These are phyloP conservation scores for Atethmia centrago DNA, from an alignment of 2,888 invertebrate species.

Conservation along the genomic window DNA sequence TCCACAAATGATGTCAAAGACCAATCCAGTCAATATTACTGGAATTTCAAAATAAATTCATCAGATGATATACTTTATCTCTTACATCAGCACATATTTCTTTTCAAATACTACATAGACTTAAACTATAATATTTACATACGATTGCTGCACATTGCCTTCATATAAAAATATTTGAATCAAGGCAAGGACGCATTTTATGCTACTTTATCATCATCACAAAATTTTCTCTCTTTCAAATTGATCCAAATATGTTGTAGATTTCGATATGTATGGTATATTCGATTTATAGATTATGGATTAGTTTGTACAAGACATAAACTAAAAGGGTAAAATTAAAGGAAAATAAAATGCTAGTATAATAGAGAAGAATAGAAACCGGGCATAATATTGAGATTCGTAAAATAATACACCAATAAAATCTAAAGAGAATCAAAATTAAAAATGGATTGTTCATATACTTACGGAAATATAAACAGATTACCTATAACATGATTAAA, in stretches of 20 bases:
- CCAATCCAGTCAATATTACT: not conserved
- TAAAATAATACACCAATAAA: conserved; percentile 19
- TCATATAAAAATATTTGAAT: conserved; percentile 50
- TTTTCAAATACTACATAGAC: conserved; percentile 39
- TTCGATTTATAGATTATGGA: conserved; percentile 18
- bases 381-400: conserved; percentile 22
- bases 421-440: conserved; percentile 9
- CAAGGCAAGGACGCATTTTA: conserved; percentile 83
- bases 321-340: conserved; percentile 28
- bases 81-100: conserved; percentile 7
- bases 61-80: conserved; percentile 12
- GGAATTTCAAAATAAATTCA: conserved; percentile 13
- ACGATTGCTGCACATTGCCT: conserved; percentile 58
- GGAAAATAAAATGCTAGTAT: conserved; percentile 71
- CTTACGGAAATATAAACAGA: conserved; percentile 24
- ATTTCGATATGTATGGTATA: conserved; percentile 60
- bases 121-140: conserved; percentile 68
- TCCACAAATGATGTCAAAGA: not conserved
- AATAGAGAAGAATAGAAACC: conserved; percentile 64
- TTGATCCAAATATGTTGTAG: conserved; percentile 53
- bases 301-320: conserved; percentile 38
- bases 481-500: conserved; percentile 35
- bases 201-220: conserved; percentile 70
- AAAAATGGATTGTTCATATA: conserved; percentile 2
- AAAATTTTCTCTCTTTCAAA: conserved; percentile 46